Evolutionary conservation across 2,888 invertebrate genomes (phyloP).

Genomic region (Drosophila seclusa): DNA sequence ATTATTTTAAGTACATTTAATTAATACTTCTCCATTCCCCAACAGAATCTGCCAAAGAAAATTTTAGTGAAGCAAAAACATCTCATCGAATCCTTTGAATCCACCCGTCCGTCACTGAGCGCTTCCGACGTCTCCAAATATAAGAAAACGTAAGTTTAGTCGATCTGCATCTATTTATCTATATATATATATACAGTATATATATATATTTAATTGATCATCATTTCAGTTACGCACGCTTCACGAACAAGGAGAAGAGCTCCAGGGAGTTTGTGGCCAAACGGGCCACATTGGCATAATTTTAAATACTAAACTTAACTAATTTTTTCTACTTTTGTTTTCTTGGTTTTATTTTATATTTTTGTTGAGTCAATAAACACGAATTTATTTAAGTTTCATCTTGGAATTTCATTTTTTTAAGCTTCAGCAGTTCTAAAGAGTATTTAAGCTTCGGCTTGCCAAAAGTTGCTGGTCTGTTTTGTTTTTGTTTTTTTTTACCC

Average conservation of each 20-base stretch:
- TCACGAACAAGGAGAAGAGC: constrained; percentile 87
- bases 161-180: neutral
- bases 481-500: neutral
- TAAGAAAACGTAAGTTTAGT: constrained; percentile 89
- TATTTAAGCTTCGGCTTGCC: neutral
- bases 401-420: neutral
- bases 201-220: neutral
- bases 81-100: constrained; percentile 88
- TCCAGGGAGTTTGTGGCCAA: constrained; percentile 86
- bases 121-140: constrained; percentile 89
- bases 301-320: constrained; percentile 46
- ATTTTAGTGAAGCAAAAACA: constrained; percentile 87
- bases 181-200: too few relatives aligned
- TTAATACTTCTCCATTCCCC: constrained; percentile 27
- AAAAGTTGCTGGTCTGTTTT: neutral
- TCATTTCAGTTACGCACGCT: constrained; percentile 87
- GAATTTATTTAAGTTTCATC: constrained; percentile 43
- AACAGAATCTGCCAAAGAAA: constrained; percentile 83
- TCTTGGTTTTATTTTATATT: constrained; percentile 38
- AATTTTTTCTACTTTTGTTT: constrained; percentile 30
- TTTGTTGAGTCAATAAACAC: constrained; percentile 57
- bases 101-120: constrained; percentile 92
- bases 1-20: constrained; percentile 17
- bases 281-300: constrained; percentile 87
- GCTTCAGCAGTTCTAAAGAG: neutral